Evolutionary conservation across 2,113 vertebrate species (phyloP), one percentile per base, ranked within the genome.

Genomic region (Microcebus lehilahytsara): DNA sequence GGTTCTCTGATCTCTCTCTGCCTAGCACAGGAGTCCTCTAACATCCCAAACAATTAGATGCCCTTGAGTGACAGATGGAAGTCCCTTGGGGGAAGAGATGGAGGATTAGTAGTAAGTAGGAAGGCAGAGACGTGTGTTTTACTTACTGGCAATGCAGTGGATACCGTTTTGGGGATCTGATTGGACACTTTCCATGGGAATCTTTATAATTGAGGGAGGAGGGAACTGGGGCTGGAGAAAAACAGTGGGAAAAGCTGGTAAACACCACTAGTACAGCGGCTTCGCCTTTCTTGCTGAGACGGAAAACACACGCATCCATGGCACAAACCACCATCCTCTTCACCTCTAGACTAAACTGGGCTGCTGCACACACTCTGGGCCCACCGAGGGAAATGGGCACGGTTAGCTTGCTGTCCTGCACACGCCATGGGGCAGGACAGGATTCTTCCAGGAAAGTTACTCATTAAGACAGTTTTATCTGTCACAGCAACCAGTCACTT

Each of bases 151-250:
- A 71, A 98, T 96, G 96, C 97, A 98, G 97, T 97, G 97, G 96
- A 97, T 96, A 79, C 98, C 85, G 0, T 98, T 98, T 97, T 3
- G 95, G 97, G 98, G 97, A 88, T 98, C 98, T 30, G 90, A 89
- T 56, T 95, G 97, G 93, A 99, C 62, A 92, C 97, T 95, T 97
- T 99, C 98, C 99, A 98, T 98, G 89, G 98, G 98, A 91, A 99
- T 98, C 98, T 98, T 98, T 98, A 99, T 98, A 97, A 99, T 97
- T 94, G 98, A 98, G 95, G 98, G 98, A 98, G 92, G 83, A 92
- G 99, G 98, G 98, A 98, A 98, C 98, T 97, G 96, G 93, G 97
- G 98, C 98, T 99, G 98, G 98, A 98, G 98, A 98, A 90, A 98
- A 96, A 98, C 96, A 96, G 97, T 0, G 88, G 97, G 97, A 97